These are phyloP conservation scores for Caranx melampygus DNA, from an alignment of 2,113 vertebrate genomes.

Conservation along the genomic window DNA sequence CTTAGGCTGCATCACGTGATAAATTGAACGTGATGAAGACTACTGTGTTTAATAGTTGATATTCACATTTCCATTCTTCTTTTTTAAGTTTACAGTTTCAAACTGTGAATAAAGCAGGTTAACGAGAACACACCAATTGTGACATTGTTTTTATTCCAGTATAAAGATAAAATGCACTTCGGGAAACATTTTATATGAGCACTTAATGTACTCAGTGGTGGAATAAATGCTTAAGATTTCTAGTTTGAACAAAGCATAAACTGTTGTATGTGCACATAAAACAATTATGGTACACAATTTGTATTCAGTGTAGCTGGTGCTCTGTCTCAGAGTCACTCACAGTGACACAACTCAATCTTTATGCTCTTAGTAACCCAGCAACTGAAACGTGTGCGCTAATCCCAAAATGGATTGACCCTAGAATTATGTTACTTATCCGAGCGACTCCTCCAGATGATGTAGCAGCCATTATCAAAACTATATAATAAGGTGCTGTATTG, in stretches of 20 bases:
- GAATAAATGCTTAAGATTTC: constrained; percentile 1
- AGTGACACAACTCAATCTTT: constrained; percentile 27
- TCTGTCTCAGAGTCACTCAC: constrained; percentile 16
- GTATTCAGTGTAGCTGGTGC: constrained; percentile 3
- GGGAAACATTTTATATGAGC: not conserved
- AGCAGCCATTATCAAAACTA: constrained; percentile 13
- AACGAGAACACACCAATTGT: no score
- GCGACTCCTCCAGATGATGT: constrained; percentile 15
- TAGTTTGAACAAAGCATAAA: not conserved
- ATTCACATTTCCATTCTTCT: no score
- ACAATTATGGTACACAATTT: constrained; percentile 6
- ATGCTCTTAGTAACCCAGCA: constrained; percentile 6
- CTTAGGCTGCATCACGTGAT: no score
- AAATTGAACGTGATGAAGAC: no score
- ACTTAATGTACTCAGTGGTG: not conserved
- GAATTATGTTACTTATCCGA: not conserved
- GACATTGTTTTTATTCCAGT: not conserved
- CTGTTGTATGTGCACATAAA: not conserved
- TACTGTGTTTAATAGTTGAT: no score
- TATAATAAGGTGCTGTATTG: not conserved
- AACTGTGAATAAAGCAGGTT: no score
- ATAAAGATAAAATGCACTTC: not conserved
- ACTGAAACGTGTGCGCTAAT: constrained; percentile 31
- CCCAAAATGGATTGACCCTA: constrained; percentile 14
- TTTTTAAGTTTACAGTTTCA: no score